Conservation (phyloP, 2,113 vertebrate species). For the Rhinogobius similis region DNA sequence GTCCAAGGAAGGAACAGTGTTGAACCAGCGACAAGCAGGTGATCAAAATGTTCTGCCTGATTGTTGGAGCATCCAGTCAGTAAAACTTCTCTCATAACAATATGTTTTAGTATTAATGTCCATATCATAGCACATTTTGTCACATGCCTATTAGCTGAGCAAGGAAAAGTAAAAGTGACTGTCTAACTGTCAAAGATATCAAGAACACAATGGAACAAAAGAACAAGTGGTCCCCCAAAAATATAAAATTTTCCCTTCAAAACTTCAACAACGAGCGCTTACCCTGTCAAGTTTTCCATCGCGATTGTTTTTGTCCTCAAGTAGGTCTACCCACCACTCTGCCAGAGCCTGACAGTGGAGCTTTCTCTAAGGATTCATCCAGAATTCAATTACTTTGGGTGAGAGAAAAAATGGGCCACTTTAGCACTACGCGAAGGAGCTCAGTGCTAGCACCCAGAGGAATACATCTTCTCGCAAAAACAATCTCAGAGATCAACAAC, state of each 20-base stretch:
- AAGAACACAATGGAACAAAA: conserved; percentile 43
- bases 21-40: too few species aligned
- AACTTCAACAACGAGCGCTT: conserved; percentile 27
- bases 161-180: conserved; percentile 38
- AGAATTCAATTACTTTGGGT: conserved; percentile 71
- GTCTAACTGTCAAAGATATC: conserved; percentile 59
- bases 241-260: conserved; percentile 20
- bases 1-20: too few species aligned
- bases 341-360: conserved; percentile 34
- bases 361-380: conserved; percentile 57
- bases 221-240: conserved; percentile 27
- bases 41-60: not conserved
- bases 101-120: conserved; percentile 37
- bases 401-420: conserved; percentile 53
- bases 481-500: conserved; percentile 26
- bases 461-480: conserved; percentile 46
- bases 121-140: conserved; percentile 32
- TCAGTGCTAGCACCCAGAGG: conserved; percentile 30
- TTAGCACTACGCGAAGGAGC: conserved; percentile 36
- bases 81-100: conserved; percentile 28
- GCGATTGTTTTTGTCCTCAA: conserved; percentile 57
- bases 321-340: conserved; percentile 25
- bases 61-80: not conserved
- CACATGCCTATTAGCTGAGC: conserved; percentile 47
- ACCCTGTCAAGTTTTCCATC: conserved; percentile 44